phyloP scores from a whole-genome alignment of 1,140 invertebrate genomes.

The Zaprionus nigranus region DNA sequence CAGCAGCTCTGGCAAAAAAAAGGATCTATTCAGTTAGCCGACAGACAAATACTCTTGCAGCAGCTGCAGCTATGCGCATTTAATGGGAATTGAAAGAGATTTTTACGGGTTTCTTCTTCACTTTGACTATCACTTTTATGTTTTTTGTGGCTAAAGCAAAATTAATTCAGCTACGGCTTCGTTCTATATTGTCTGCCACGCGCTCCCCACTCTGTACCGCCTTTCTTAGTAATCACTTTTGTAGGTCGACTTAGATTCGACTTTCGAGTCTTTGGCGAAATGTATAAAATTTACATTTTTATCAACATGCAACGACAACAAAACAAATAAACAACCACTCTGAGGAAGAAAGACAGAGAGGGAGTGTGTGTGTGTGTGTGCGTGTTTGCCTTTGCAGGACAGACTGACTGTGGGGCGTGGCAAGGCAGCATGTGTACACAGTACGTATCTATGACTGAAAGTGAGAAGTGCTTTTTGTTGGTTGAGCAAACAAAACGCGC shows the following conservation, averaged over 20 bases:
- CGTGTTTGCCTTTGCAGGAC: conserved; percentile 31
- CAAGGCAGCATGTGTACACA: conserved; percentile 23
- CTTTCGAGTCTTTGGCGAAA: conserved; percentile 31
- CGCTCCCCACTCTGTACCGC: neutral
- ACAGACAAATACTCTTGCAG: conserved; percentile 35
- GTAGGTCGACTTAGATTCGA: conserved; percentile 35
- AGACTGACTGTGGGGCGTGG: conserved; percentile 5
- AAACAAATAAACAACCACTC: conserved; percentile 55
- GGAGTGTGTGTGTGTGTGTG: conserved; percentile 13
- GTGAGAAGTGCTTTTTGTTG: conserved; percentile 66
- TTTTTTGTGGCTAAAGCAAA: neutral
- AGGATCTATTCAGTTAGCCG: conserved; percentile 17
- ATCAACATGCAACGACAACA: conserved; percentile 58
- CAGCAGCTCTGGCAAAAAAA: conserved; percentile 57
- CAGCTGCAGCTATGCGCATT: conserved; percentile 4
- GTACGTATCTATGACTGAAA: conserved; percentile 56
- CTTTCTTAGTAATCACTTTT: conserved; percentile 37
- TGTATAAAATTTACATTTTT: conserved; percentile 78
- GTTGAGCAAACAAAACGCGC: conserved; percentile 56
- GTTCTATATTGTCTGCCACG: neutral
- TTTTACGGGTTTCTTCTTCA: neutral
- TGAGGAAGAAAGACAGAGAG: neutral
- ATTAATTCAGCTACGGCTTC: no score
- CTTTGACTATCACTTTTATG: neutral
- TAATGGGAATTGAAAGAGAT: conserved; percentile 7